Evolutionary conservation across 2,888 invertebrate species (phyloP).

Genomic region (Drosophila maculinotata): DNA sequence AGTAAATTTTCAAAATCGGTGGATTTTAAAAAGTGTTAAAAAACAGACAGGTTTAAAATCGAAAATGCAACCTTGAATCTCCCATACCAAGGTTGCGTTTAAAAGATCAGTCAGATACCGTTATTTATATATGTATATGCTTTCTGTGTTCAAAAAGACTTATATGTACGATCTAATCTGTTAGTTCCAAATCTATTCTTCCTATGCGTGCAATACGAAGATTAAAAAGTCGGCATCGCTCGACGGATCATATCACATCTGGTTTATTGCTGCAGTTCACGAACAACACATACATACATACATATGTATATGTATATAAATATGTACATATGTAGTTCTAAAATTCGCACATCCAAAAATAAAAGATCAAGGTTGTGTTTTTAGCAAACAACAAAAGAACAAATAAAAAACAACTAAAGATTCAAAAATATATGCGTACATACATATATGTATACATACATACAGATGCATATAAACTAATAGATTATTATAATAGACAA

Average conservation of each 20-base stretch:
- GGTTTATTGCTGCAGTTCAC: conserved; percentile 13
- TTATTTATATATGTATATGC: too few species aligned
- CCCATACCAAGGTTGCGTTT: too few species aligned
- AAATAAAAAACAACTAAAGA: conserved; percentile 10
- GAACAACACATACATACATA: conserved; percentile 12
- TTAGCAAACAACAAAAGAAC: conserved; percentile 43
- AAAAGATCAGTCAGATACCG: too few species aligned
- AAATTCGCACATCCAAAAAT: conserved; percentile 52
- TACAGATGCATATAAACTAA: conserved; percentile 20
- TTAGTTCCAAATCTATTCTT: neutral
- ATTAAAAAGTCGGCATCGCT: neutral
- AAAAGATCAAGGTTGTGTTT: conserved; percentile 61
- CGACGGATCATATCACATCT: conserved; percentile 14
- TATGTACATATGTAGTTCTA: conserved; percentile 4
- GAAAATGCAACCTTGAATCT: too few species aligned
- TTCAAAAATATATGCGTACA: neutral
- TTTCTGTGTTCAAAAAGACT: too few species aligned
- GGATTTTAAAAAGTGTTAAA: too few species aligned
- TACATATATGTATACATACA: neutral
- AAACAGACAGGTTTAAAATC: too few species aligned
- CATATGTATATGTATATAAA: too few species aligned
- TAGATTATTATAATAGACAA: conserved; percentile 50
- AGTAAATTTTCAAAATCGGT: too few species aligned
- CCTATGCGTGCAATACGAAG: neutral
- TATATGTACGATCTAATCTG: neutral